A percentile compares a stretch with the other conserved stretches of the same genome.
phyloP scores from a whole-genome alignment of 2,888 invertebrate species.

The Nycteola revayana region DNA sequence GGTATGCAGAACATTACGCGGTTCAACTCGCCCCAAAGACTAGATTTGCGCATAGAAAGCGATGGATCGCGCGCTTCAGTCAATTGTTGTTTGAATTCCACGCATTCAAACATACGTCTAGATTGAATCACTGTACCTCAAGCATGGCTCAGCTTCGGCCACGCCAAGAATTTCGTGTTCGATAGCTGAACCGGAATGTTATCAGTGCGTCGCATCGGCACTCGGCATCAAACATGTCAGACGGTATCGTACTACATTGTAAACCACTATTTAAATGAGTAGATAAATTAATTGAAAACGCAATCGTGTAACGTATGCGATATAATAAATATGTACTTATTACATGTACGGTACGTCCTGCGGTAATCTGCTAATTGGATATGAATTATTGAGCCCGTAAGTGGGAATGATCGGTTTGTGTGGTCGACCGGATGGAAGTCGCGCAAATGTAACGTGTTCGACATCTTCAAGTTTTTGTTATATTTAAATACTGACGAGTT shows the following conservation, averaged over 20 bases:
- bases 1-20: conserved; percentile 64
- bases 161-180: conserved; percentile 74
- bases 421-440: conserved; percentile 42
- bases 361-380: conserved; percentile 67
- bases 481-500: background rate
- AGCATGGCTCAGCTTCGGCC: conserved; percentile 60
- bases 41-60: conserved; percentile 60
- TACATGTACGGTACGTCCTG: conserved; percentile 49
- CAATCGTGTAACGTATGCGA: conserved; percentile 44
- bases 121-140: conserved; percentile 56
- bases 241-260: conserved; percentile 59
- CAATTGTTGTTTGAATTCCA: conserved; percentile 68
- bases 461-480: conserved; percentile 39
- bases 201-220: conserved; percentile 71
- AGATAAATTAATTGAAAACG: conserved; percentile 56
- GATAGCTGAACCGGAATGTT: conserved; percentile 75
- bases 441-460: conserved; percentile 36
- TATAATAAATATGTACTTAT: conserved; percentile 38
- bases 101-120: conserved; percentile 64
- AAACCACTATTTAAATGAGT: conserved; percentile 66
- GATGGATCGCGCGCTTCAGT: conserved; percentile 68
- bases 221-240: conserved; percentile 63
- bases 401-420: conserved; percentile 52
- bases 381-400: conserved; percentile 64
- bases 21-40: conserved; percentile 45